phyloP scores from a whole-genome alignment of 2,113 vertebrate genomes.

The Verasper variegatus region DNA sequence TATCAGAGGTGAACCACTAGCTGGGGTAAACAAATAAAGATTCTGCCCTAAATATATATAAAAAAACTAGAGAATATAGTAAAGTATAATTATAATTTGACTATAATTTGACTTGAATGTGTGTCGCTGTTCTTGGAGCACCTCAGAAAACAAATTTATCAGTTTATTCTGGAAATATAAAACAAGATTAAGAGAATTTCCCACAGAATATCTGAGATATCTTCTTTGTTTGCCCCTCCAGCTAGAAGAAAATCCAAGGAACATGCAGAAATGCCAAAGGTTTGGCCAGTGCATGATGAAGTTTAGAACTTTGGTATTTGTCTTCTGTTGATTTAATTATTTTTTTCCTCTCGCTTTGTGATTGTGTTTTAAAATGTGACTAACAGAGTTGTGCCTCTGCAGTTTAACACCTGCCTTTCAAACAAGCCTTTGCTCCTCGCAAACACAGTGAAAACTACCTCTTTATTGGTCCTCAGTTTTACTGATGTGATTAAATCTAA shows the following conservation, averaged over 20 bases:
- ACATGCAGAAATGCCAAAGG: slow-evolving; percentile 80
- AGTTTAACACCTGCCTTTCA: background rate
- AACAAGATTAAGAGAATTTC: slow-evolving; percentile 33
- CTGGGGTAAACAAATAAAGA: slow-evolving; percentile 83
- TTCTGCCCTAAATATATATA: slow-evolving; percentile 53
- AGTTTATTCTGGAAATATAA: slow-evolving; percentile 17
- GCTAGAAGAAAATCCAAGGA: slow-evolving; percentile 82
- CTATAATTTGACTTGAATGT: slow-evolving; percentile 23
- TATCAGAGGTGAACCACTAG: slow-evolving; percentile 40
- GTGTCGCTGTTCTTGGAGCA: slow-evolving; percentile 26
- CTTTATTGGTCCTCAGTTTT: no score
- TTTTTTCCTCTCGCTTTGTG: slow-evolving; percentile 32
- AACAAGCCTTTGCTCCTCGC: background rate
- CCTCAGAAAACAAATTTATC: slow-evolving; percentile 10
- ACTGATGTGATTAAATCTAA: no score
- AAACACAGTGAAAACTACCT: background rate
- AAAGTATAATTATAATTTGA: slow-evolving; percentile 27
- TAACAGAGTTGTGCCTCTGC: slow-evolving; percentile 40
- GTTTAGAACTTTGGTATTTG: slow-evolving; percentile 74
- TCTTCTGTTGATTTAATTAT: slow-evolving; percentile 16
- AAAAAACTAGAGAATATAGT: background rate
- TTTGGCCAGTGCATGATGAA: slow-evolving; percentile 80
- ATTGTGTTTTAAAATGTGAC: slow-evolving; percentile 32
- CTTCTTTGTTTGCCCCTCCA: slow-evolving; percentile 86
- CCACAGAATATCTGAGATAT: slow-evolving; percentile 72